Base-by-base conservation (phyloP, 2,888 invertebrate genomes). In the Leucoma salicis region DNA sequence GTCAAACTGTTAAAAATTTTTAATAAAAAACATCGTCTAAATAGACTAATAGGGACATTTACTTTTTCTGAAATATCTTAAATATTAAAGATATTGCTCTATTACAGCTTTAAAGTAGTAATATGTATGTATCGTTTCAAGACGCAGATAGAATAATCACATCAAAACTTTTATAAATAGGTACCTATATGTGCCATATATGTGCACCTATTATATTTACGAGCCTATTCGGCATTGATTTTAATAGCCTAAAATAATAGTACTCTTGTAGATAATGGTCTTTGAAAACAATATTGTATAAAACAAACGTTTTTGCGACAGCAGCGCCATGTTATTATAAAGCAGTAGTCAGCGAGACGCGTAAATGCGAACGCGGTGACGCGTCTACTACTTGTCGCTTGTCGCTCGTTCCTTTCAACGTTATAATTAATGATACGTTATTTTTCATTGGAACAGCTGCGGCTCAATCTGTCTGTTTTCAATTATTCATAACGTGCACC, bases 361-460 rank as follows among this genome's bases (percentile, higher is more conserved):
- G 59, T 68, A 70, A 70, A 72, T 74, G 74, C 72, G 71, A 71
- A 72, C 74, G 74, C 61, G 65, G 57, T 49, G 53, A 53, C 60
- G 56, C 64, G 59, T 55, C 61, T 63, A 63, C 74, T 78, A 80
- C 84, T 82, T 83, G 85, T 83, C 84, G 82, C n/a, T 72, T 75
- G 78, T 76, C 81, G 74, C 74, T 72, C 74, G 75, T 81, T 82
- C 82, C 82, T 83, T 79, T 80, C 83, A 77, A 67, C 76, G 74
- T 71, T 80, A 82, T 86, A 85, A 86, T 86, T 83, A 85, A 86
- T 84, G 84, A 77, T 70, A 75, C 70, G 79, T 79, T 85, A 85
- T 86, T 85, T 86, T 86, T 86, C 85, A 85, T 75, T 78, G 82
- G 74, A 82, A 79, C 82, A 84, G 82, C 85, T 85, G 83, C 78